Evolutionary conservation across 1,140 invertebrate species (phyloP), one percentile per base, ranked within the genome.

Genomic region (Drosophila kohkoa): DNA sequence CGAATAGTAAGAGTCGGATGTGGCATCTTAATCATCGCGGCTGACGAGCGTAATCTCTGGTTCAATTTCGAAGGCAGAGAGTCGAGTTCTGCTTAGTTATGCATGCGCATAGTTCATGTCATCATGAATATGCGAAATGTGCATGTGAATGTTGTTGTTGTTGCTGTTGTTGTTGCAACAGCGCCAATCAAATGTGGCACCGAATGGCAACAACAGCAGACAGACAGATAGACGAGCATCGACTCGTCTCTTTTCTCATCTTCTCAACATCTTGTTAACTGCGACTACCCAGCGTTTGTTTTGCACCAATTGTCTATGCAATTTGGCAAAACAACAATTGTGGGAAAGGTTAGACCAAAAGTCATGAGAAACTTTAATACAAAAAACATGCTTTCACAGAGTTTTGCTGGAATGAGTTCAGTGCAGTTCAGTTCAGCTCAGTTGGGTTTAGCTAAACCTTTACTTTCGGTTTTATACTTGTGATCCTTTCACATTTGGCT

Each of bases 321-420:
- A 87, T 86, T 55, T 79, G 71, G 62, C 63, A 74, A 43, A 72
- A 28, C 20, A 80, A 88, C 85, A 89, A 88, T 88, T 88, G 85
- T 88, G 85, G 85, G 85, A 88, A 88, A 88, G 85, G 85, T 88
- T 89, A 85, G 48, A 20, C 35, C 70, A 70, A 83, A 85, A 89
- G 85, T 89, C 85, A 88, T 89, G 82, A 59, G 83, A 87, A 87
- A 90, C 74, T 76, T 70, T 76, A 64, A 20, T 32, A 58, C 70
- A 10, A 62, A 70, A 64, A 60, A 58, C 16, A 73, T 28, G 70
- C 70, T 73, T 67, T 73, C 64, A 67, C 69, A 72, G 60, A 71
- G 43, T 52, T 38, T 30, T 10, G 0, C 35, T 57, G 7, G 35
- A 52, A 51, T 52, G 60, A 52, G 60, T 52, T 32, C 13, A 49